A percentile compares a stretch with the other conserved stretches of the same genome.
phyloP scores from a whole-genome alignment of 2,797 vertebrate genomes.

The Esox masquinongy region DNA sequence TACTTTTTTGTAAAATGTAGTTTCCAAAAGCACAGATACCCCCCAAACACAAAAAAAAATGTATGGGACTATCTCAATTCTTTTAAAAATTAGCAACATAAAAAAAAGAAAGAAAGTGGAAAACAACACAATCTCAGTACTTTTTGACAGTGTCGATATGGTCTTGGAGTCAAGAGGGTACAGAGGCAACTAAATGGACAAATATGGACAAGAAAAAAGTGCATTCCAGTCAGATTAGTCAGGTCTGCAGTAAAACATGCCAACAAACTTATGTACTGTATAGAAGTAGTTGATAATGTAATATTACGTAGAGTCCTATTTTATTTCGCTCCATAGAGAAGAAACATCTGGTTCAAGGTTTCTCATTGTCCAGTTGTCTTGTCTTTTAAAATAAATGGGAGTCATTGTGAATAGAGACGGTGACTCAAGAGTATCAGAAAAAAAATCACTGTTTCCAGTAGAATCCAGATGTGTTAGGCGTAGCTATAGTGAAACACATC shows the following conservation, averaged over 20 bases:
- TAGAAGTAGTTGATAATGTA: conserved; percentile 1
- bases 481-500: too few relatives aligned
- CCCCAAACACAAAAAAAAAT: neutral
- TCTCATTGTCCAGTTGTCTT: neutral
- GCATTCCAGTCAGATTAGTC: conserved; percentile 12
- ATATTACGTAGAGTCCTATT: neutral
- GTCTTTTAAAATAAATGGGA: neutral
- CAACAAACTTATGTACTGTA: conserved; percentile 8
- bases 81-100: neutral
- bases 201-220: conserved; percentile 20
- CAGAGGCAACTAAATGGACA: conserved; percentile 3
- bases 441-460: too few relatives aligned
- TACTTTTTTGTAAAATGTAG: neutral
- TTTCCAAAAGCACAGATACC: neutral
- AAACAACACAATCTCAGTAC: conserved; percentile 4
- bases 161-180: neutral
- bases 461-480: too few relatives aligned
- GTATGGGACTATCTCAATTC: neutral
- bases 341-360: neutral
- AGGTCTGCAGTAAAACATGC: neutral
- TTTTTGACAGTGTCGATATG: conserved; percentile 4
- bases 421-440: neutral
- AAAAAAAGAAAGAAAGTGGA: neutral
- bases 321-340: neutral
- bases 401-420: conserved; percentile 1